Evolutionary conservation across 1,140 invertebrate genomes (phyloP), one percentile per base, ranked within the genome.

Genomic region (Phocides pigmalion): DNA sequence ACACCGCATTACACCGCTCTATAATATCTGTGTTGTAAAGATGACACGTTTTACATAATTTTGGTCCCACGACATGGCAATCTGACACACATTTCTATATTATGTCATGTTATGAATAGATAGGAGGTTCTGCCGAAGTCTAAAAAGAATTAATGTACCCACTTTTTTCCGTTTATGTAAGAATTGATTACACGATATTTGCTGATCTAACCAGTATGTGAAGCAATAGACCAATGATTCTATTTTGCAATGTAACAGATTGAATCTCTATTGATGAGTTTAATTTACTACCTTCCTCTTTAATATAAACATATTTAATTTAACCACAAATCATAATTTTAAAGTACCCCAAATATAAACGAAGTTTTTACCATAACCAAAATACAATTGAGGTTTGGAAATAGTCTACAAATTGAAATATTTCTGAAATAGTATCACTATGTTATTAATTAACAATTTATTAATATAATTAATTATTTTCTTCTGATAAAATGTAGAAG

Each of bases 81-180:
- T 56, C 79, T 81, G 77, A 84, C 77, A 85, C 73, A 84, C 77
- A 79, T 80, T 70, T 78, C 64, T 68, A 62, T 73, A 80, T 87
- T 86, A 86, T 87, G 84, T 87, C 84, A 87, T 76, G 62, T 70
- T 75, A 47, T 28, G 53, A 68, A 74, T 59, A 70, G 54, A 75
- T 54, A 72, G 66, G 64, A 73, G 44, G 62, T 58, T 70, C 62
- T 44, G 19, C 16, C 66, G 59, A 65, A 62, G 58, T 65, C 44
- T 65, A 66, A 66, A 59, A 72, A 68, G 35, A 16, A 22, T 58
- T 15, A 46, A 19, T 49, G 19, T 61, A 61, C 44, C 58, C 46
- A 49, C 50, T 42, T 47, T 59, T 59, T 61, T 37, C 16, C 22
- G 28, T 61, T 61, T 61, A 61, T 61, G 58, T 46, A 64, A 69